A percentile compares a stretch with the other conserved stretches of the same genome.
These are phyloP conservation scores for Thaumetopoea pityocampa DNA, from an alignment of 1,140 invertebrate genomes.

Conservation along the genomic window DNA sequence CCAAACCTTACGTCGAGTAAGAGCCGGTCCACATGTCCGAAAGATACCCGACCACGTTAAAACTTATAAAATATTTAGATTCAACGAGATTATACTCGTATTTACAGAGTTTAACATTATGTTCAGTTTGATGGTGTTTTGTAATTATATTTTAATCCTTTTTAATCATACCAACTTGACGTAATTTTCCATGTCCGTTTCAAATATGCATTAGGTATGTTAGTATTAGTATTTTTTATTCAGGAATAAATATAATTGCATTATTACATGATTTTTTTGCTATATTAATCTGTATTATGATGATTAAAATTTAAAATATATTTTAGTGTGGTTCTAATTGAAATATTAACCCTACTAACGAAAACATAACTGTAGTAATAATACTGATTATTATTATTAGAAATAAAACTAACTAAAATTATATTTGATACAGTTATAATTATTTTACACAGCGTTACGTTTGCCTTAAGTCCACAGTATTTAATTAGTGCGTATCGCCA, in stretches of 20 bases:
- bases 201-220: conserved; percentile 22
- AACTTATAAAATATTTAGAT: conserved; percentile 15
- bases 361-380: too few species aligned
- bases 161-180: conserved; percentile 23
- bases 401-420: too few species aligned
- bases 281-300: neutral
- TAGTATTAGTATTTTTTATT: conserved; percentile 19
- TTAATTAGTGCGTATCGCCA: too few species aligned
- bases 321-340: too few species aligned
- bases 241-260: conserved; percentile 5
- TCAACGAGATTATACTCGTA: conserved; percentile 13
- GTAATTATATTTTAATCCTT: conserved; percentile 24
- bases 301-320: neutral
- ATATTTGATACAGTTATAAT: too few species aligned
- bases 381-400: too few species aligned
- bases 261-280: conserved; percentile 3
- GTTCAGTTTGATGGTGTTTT: conserved; percentile 9
- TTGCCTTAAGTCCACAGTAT: too few species aligned
- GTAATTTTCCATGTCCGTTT: conserved; percentile 23
- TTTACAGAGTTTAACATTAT: conserved; percentile 17
- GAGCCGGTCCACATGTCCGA: too few species aligned
- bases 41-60: too few species aligned
- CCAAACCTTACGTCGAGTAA: too few species aligned
- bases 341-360: too few species aligned
- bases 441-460: too few species aligned